These are phyloP conservation scores for Octonoba sinensis DNA, from an alignment of 2,888 invertebrate genomes.

Conservation along the genomic window DNA sequence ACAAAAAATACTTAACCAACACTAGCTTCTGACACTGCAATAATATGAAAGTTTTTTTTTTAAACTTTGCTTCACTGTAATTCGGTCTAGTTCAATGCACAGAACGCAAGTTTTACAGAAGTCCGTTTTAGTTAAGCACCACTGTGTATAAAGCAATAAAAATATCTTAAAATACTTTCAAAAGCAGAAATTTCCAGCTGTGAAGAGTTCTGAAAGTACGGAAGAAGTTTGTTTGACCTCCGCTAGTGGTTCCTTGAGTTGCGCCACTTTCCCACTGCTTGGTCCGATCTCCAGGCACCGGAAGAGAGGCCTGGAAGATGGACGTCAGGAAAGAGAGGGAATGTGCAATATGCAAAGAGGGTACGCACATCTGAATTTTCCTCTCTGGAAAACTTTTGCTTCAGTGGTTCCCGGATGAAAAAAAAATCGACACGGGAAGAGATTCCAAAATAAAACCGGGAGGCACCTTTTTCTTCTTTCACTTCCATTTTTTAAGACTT, in stretches of 20 bases:
- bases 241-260: neutral
- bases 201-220: too few relatives aligned
- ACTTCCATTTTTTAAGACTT: slow-evolving; percentile 38
- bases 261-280: slow-evolving; percentile 16
- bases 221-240: too few relatives aligned
- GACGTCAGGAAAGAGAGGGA: slow-evolving; percentile 61
- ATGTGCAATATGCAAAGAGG: slow-evolving; percentile 64
- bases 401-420: slow-evolving; percentile 40
- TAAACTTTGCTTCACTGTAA: too few relatives aligned
- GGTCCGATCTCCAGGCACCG: slow-evolving; percentile 25
- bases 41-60: too few relatives aligned
- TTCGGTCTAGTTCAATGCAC: too few relatives aligned
- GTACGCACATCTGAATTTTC: slow-evolving; percentile 51
- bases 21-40: too few relatives aligned
- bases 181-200: too few relatives aligned
- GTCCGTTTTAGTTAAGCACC: too few relatives aligned
- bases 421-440: slow-evolving; percentile 57
- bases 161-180: too few relatives aligned
- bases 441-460: slow-evolving; percentile 58
- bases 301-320: slow-evolving; percentile 53
- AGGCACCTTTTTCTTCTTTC: slow-evolving; percentile 24
- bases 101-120: too few relatives aligned
- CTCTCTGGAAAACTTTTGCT: slow-evolving; percentile 57
- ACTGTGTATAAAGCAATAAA: too few relatives aligned
- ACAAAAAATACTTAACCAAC: too few relatives aligned